These are phyloP conservation scores for Phortica magna DNA, from an alignment of 2,888 invertebrate genomes.

Conservation along the genomic window DNA sequence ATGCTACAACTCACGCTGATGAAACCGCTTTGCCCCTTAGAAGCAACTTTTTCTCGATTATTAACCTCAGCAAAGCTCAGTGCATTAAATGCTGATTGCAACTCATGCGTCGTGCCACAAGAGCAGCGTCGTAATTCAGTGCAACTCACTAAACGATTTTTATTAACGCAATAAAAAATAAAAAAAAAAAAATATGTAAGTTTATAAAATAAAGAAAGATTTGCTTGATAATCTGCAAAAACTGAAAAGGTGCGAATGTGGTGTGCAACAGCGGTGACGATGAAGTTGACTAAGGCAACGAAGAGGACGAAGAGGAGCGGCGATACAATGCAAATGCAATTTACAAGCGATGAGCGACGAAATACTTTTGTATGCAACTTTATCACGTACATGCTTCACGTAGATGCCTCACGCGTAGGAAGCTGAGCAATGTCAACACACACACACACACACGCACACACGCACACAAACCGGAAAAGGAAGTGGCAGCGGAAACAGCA, in stretches of 20 bases:
- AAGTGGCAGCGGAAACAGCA: slow-evolving; percentile 6
- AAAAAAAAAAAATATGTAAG: not conserved
- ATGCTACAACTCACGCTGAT: too few species aligned
- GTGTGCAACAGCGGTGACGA: slow-evolving; percentile 5
- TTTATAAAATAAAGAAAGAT: not conserved
- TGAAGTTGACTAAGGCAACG: not conserved
- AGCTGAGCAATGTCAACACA: too few species aligned
- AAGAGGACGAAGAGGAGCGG: not conserved
- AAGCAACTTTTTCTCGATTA: too few species aligned
- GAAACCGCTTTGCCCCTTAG: too few species aligned
- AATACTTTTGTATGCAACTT: slow-evolving; percentile 35
- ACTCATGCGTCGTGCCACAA: too few species aligned
- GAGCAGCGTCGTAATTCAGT: too few species aligned
- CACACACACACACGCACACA: too few species aligned
- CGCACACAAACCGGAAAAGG: not conserved
- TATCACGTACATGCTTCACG: slow-evolving; percentile 32
- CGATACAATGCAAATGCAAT: slow-evolving; percentile 30
- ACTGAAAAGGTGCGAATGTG: not conserved
- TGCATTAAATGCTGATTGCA: too few species aligned
- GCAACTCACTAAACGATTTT: too few species aligned
- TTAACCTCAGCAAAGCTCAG: too few species aligned
- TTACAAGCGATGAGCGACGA: slow-evolving; percentile 11
- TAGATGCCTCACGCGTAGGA: not conserved
- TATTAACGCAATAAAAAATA: not conserved
- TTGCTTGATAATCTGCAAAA: slow-evolving; percentile 6